Conservation (phyloP, 2,113 vertebrate genomes). For the Strix aluco region DNA sequence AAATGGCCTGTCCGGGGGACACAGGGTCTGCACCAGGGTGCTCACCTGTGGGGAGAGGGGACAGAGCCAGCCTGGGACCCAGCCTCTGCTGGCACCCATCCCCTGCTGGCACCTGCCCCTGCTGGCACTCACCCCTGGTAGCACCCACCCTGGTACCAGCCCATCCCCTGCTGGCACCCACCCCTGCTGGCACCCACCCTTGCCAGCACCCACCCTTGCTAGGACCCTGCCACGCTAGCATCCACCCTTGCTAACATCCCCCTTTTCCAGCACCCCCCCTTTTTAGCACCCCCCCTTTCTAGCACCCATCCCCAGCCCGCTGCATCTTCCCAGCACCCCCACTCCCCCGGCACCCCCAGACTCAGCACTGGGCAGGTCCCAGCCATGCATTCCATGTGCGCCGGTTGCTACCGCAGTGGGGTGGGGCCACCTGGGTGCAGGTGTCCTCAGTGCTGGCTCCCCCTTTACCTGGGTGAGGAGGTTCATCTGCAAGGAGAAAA, state of each 20-base stretch:
- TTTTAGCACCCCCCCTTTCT: not conserved
- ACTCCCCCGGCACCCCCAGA: not conserved
- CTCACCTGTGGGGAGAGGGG: not conserved
- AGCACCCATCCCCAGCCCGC: not conserved
- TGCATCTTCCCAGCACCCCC: not conserved
- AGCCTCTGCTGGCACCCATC: not conserved
- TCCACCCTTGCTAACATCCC: not conserved
- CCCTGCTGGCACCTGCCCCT: no score
- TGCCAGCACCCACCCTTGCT: not conserved
- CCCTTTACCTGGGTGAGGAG: not conserved
- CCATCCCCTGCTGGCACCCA: not conserved
- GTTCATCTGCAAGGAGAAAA: constrained; percentile 40
- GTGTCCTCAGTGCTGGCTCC: not conserved
- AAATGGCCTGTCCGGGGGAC: accelerated
- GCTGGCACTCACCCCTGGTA: not conserved
- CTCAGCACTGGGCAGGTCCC: not conserved
- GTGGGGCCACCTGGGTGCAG: not conserved
- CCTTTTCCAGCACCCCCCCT: not conserved
- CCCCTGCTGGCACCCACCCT: not conserved
- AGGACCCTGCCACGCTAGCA: not conserved
- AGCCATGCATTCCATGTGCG: accelerated
- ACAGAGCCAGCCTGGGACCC: not conserved
- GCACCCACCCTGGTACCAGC: not conserved
- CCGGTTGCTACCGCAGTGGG: not conserved
- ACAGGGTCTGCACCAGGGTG: not conserved